Percentiles rank a stretch among this genome's conserved stretches.
Conservation (phyloP, 2,113 vertebrate genomes). For the Callipepla californica region DNA sequence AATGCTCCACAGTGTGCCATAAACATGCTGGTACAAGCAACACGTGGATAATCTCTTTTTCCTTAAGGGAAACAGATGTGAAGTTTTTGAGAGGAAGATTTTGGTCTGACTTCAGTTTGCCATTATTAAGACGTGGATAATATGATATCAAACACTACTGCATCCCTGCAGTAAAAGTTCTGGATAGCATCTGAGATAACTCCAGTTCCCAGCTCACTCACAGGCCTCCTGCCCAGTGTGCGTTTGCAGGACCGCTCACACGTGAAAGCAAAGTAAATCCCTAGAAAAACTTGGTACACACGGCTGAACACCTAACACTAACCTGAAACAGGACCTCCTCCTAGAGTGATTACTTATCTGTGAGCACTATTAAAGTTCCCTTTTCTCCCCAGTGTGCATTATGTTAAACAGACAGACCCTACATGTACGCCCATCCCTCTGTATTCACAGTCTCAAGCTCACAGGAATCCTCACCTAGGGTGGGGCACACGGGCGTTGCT, state of each 20-base stretch:
- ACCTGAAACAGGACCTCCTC: neutral
- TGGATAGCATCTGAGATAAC: neutral
- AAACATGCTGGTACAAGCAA: neutral
- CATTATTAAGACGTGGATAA: neutral
- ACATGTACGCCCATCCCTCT: rapidly evolving
- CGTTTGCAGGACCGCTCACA: neutral
- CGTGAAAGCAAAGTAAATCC: neutral
- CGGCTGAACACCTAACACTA: neutral
- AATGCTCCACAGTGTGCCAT: neutral
- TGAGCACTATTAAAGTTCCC: neutral
- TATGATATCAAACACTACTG: neutral
- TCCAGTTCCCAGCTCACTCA: neutral
- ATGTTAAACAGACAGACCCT: neutral
- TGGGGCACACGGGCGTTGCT: neutral
- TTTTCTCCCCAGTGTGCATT: neutral
- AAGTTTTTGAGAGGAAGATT: neutral
- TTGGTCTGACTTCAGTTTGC: neutral
- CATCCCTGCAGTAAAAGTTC: neutral
- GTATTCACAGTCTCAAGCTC: neutral
- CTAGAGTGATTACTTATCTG: neutral
- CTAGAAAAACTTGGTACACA: neutral
- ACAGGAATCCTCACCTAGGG: neutral
- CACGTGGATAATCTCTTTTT: neutral
- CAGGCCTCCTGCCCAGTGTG: neutral
- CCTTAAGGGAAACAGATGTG: neutral